These are phyloP conservation scores for Cinclus mexicanus DNA, from an alignment of 2,113 vertebrate species.

Conservation along the genomic window DNA sequence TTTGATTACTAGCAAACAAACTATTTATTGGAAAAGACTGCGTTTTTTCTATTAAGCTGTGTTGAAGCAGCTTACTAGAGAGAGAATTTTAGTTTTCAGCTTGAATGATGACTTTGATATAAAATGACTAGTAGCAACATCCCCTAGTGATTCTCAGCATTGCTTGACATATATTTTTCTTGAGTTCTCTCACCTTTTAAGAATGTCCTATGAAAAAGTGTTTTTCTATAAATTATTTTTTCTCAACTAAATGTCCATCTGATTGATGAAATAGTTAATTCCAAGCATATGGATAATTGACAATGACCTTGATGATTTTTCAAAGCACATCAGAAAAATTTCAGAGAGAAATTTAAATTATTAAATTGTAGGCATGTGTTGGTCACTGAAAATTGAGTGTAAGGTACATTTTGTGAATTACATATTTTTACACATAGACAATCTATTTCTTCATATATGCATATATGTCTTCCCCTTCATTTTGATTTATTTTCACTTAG, in stretches of 20 bases:
- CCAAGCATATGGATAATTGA: neutral
- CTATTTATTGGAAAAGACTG: neutral
- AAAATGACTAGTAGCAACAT: neutral
- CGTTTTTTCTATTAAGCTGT: neutral
- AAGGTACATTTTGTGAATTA: neutral
- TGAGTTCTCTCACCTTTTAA: neutral
- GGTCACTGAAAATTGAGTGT: neutral
- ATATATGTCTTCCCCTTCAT: neutral
- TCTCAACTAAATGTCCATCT: neutral
- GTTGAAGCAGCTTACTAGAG: neutral
- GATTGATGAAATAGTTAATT: neutral
- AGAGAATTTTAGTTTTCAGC: neutral
- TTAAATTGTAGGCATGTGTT: neutral
- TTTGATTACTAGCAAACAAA: neutral
- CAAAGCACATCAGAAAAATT: neutral
- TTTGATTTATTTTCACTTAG: neutral
- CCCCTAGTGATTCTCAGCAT: neutral
- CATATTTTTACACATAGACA: neutral
- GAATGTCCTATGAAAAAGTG: neutral
- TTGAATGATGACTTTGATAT: neutral
- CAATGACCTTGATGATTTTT: neutral
- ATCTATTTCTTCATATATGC: neutral
- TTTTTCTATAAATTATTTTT: neutral
- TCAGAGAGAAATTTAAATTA: neutral
- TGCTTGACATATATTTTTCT: neutral